Percentiles rank a stretch among this genome's conserved stretches.
phyloP scores from a whole-genome alignment of 2,113 vertebrate genomes.

The Gobius niger region DNA sequence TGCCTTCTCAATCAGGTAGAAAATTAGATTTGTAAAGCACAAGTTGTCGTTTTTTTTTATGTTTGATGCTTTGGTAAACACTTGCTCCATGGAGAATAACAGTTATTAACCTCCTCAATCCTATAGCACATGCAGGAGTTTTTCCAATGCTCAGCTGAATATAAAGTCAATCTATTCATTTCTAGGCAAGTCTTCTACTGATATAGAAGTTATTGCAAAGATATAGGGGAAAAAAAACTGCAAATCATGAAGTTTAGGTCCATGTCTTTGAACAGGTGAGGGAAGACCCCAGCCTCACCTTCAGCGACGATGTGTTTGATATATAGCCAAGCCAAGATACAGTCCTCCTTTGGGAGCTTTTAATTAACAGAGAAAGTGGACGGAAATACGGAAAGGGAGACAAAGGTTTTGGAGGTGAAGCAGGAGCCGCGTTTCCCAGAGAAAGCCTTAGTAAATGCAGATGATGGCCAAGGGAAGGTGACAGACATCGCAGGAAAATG shows the following conservation, averaged over 20 bases:
- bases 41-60: conserved; percentile 30
- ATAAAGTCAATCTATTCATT: background rate
- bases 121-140: background rate
- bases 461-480: conserved; percentile 6
- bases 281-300: conserved; percentile 1
- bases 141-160: conserved; percentile 5
- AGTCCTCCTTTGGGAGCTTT: conserved; percentile 5
- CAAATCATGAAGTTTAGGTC: conserved; percentile 4
- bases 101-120: conserved; percentile 29
- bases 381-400: background rate
- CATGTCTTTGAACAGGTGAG: conserved; percentile 11
- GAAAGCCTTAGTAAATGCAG: conserved; percentile 6
- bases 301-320: conserved; percentile 33
- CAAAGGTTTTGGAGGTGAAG: conserved; percentile 3
- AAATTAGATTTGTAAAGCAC: conserved; percentile 54
- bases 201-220: background rate
- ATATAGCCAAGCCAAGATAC: conserved; percentile 37
- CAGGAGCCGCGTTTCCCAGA: conserved; percentile 8
- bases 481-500: conserved; percentile 6
- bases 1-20: conserved; percentile 46
- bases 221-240: background rate
- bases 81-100: conserved; percentile 15
- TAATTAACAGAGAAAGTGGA: conserved; percentile 9
- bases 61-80: conserved; percentile 44
- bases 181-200: background rate